A percentile compares a stretch with the other conserved stretches of the same genome.
Evolutionary conservation across 2,113 vertebrate genomes (phyloP).

Genomic region (Cololabis saira): DNA sequence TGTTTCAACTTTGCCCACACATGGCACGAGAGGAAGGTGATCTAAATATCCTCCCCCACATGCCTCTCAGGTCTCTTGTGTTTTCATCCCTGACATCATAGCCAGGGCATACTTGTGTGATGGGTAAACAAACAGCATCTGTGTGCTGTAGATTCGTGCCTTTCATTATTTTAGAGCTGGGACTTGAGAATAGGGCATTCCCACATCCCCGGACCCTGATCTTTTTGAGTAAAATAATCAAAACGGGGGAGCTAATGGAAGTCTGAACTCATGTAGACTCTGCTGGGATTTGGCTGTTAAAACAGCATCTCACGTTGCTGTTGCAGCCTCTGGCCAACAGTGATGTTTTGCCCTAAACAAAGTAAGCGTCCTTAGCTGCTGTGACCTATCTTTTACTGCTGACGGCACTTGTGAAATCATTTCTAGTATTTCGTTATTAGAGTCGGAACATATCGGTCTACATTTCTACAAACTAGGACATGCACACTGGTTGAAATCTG

Average conservation of each 20-base stretch:
- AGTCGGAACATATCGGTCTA: neutral
- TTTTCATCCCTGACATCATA: conserved; percentile 56
- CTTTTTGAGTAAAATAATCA: conserved; percentile 38
- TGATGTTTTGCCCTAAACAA: conserved; percentile 52
- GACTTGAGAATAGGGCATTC: conserved; percentile 58
- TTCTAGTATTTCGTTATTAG: conserved; percentile 3
- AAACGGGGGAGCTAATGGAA: conserved; percentile 6
- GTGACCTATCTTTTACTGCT: conserved; percentile 44
- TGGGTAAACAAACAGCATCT: conserved; percentile 56
- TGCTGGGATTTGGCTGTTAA: conserved; percentile 36
- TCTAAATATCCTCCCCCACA: conserved; percentile 47
- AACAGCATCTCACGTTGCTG: conserved; percentile 5
- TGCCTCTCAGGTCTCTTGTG: conserved; percentile 40
- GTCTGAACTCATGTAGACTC: conserved; percentile 25
- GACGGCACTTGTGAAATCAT: conserved; percentile 18
- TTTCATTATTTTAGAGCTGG: conserved; percentile 68
- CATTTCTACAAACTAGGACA: conserved; percentile 16
- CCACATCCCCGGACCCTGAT: conserved; percentile 43
- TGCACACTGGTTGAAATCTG: conserved; percentile 10
- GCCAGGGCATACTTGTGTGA: conserved; percentile 62
- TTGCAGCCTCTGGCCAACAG: conserved; percentile 10
- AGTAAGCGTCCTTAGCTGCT: conserved; percentile 22
- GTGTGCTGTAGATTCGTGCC: conserved; percentile 41
- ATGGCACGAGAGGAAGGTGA: conserved; percentile 55
- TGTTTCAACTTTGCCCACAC: conserved; percentile 35